Conservation (phyloP, 2,888 invertebrate genomes). For the Petrophora chlorosata region DNA sequence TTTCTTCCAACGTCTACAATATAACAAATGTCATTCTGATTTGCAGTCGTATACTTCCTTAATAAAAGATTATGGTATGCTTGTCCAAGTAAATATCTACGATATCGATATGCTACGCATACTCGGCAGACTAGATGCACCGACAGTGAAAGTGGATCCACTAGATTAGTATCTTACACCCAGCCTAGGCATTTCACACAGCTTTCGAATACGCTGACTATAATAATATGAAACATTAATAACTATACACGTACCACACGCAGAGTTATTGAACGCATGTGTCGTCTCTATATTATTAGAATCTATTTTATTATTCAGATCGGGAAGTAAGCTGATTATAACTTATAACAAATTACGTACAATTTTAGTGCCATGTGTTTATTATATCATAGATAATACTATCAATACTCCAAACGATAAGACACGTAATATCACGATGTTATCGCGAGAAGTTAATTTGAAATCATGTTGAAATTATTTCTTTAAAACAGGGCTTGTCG, state of each 20-base stretch:
- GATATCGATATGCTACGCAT: conserved; percentile 3
- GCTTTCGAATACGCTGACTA: conserved; percentile 56
- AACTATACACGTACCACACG: conserved; percentile 3
- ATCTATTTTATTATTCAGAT: too few species aligned
- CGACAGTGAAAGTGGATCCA: conserved; percentile 67
- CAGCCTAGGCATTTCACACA: conserved; percentile 55
- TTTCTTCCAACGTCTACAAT: too few species aligned
- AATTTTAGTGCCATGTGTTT: conserved; percentile 6
- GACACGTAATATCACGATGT: conserved; percentile 18
- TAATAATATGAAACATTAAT: conserved; percentile 21
- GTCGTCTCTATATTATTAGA: too few species aligned
- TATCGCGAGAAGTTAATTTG: conserved; percentile 16
- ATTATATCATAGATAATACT: conserved; percentile 40
- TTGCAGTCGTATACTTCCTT: too few species aligned
- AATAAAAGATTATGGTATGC: too few species aligned
- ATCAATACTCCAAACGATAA: conserved; percentile 28
- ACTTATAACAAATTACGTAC: conserved; percentile 17
- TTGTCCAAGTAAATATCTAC: not conserved
- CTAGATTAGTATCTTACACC: conserved; percentile 52
- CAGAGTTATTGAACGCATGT: too few species aligned
- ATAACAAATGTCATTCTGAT: too few species aligned
- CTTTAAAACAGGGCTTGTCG: too few species aligned
- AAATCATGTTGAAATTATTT: conserved; percentile 15
- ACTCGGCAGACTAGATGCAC: conserved; percentile 36
- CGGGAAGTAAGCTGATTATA: not conserved